These are phyloP conservation scores for Drosophila mayaguana DNA, from an alignment of 2,888 invertebrate genomes.

Conservation along the genomic window DNA sequence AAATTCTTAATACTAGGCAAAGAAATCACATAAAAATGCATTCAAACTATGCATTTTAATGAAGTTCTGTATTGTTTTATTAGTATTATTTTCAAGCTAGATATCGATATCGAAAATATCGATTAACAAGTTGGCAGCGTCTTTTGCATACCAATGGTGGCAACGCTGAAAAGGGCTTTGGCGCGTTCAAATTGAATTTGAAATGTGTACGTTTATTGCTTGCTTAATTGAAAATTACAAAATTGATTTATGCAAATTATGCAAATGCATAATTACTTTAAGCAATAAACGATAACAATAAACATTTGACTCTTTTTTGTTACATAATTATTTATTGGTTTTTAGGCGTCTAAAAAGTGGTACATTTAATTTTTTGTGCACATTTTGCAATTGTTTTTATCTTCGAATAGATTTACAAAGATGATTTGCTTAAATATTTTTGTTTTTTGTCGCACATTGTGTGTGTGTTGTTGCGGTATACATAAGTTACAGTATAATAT, in stretches of 20 bases:
- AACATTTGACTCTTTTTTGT: slow-evolving; percentile 62
- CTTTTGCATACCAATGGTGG: slow-evolving; percentile 7
- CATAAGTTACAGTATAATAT: slow-evolving; percentile 77
- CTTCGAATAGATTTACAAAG: slow-evolving; percentile 60
- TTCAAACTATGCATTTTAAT: background rate
- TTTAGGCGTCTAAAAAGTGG: slow-evolving; percentile 72
- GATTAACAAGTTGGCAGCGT: slow-evolving; percentile 11
- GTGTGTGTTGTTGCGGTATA: slow-evolving; percentile 62
- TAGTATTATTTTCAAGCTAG: background rate
- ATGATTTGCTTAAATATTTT: slow-evolving; percentile 26
- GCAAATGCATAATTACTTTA: slow-evolving; percentile 42
- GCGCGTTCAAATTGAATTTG: slow-evolving; percentile 49
- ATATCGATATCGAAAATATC: background rate
- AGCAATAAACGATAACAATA: slow-evolving; percentile 47
- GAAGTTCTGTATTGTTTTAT: background rate
- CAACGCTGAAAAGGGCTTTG: background rate
- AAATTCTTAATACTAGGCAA: background rate
- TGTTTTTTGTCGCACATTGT: slow-evolving; percentile 30
- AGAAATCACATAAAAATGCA: background rate
- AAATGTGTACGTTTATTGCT: slow-evolving; percentile 64
- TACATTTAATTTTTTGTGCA: slow-evolving; percentile 69
- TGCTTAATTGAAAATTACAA: slow-evolving; percentile 70
- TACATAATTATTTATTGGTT: slow-evolving; percentile 73
- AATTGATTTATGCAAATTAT: slow-evolving; percentile 51
- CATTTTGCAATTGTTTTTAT: slow-evolving; percentile 61